Base-by-base conservation (phyloP, 2,888 invertebrate species). In the Andrena flavipes region DNA sequence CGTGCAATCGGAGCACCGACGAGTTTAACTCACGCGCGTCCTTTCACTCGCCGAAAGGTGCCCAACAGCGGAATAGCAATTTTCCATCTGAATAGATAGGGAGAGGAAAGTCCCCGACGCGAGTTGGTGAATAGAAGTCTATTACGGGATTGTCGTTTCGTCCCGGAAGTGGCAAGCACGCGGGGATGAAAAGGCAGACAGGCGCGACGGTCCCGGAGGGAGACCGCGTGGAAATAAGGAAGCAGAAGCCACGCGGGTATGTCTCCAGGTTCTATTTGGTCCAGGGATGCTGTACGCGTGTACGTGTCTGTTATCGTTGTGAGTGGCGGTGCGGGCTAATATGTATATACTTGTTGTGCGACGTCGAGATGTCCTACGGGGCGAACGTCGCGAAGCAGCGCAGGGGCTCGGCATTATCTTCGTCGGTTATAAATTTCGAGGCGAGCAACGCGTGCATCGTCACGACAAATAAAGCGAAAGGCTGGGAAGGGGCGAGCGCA, bases 221-320 rank as follows among this genome's bases (percentile, higher is more conserved):
- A 16, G 16, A 5, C 13, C 13, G 42, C 42, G 42, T 16, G 16
- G 42, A 42, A 16, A 5, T 42, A 71, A 77, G 76, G 79, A 86
- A 86, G 86, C 84, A 76, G 63, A 82, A 85, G 79, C 79, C 80
- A 84, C 70, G 83, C 78, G 51, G 72, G 62, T 65, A 76, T 76
- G 80, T 64, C n/a, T 75, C 78, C 69, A 80, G 79, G 65, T 51
- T 35, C 76, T 67, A 74, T 67, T 69, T 65, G 20, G 68, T 76
- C 33, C 63, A 59, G 60, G 54, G 68, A 76, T 54, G 65, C 49
- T 82, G 23, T 51, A 56, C 10, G 23, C 10, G 23, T 56, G 56
- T 82, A 65, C 60, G 70, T 80, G 82, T 74, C 77, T 76, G 75
- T 81, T 65, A 42, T 42, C 42, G 42, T 76, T 48, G 78, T 78